phyloP scores from a whole-genome alignment of 2,797 vertebrate species.

The Danio kyathit region DNA sequence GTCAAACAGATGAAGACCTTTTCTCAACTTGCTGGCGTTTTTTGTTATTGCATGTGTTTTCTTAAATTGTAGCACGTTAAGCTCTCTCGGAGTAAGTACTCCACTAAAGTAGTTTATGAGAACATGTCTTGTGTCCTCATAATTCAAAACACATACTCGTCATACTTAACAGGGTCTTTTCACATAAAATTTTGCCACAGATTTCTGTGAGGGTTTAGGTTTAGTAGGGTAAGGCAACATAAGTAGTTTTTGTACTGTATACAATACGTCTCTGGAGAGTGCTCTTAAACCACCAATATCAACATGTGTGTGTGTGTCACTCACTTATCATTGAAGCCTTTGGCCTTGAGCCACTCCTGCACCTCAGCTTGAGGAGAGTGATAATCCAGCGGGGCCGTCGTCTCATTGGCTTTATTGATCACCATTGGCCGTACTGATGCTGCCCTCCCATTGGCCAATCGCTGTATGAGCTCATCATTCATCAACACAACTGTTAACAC shows the following conservation, averaged over 20 bases:
- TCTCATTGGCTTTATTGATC: slow-evolving; percentile 68
- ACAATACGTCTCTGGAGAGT: too few relatives aligned
- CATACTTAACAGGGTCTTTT: too few relatives aligned
- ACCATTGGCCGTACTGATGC: slow-evolving; percentile 58
- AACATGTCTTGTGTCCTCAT: not conserved
- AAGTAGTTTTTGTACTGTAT: too few relatives aligned
- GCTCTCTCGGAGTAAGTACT: not conserved
- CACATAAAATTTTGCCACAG: too few relatives aligned
- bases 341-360: slow-evolving; percentile 81
- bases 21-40: too few relatives aligned
- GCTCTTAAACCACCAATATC: too few relatives aligned
- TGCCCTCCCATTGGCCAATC: slow-evolving; percentile 75
- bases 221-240: too few relatives aligned
- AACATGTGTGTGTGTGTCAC: slow-evolving; percentile 64
- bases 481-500: slow-evolving; percentile 71
- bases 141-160: too few relatives aligned
- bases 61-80: too few relatives aligned
- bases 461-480: slow-evolving; percentile 85
- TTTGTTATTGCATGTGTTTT: too few relatives aligned
- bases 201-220: too few relatives aligned
- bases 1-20: too few relatives aligned
- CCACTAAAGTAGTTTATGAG: not conserved
- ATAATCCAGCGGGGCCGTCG: slow-evolving; percentile 68
- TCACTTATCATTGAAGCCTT: slow-evolving; percentile 84
- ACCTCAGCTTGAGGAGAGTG: slow-evolving; percentile 79